These are phyloP conservation scores for Rhagonycha fulva DNA, from an alignment of 2,888 invertebrate species.

Conservation along the genomic window DNA sequence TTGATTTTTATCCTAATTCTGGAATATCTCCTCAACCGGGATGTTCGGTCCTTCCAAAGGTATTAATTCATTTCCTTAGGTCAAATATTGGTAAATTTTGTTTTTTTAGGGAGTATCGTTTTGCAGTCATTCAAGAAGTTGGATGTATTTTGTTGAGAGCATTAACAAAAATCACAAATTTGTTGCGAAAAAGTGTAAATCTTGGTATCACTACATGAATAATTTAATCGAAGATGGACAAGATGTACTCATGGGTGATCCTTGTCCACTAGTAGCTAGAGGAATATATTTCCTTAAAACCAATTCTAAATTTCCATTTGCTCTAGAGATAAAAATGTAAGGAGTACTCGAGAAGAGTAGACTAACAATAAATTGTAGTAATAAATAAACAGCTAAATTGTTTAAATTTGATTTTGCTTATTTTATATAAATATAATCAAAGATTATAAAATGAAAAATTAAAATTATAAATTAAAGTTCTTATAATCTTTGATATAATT, in stretches of 20 bases:
- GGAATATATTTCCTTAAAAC: not conserved
- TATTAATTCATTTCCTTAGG: no score
- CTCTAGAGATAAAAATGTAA: not conserved
- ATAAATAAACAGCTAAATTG: no score
- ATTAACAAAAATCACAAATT: not conserved
- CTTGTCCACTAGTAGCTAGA: not conserved
- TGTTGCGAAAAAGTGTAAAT: not conserved
- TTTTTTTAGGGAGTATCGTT: not conserved
- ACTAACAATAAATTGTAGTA: no score
- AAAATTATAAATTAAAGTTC: no score
- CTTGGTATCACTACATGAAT: not conserved
- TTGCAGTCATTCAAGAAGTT: not conserved
- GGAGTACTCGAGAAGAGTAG: no score
- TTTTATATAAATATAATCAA: no score
- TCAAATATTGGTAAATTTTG: not conserved
- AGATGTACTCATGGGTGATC: not conserved
- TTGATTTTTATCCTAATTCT: constrained; percentile 68
- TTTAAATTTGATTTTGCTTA: no score
- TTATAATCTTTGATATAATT: no score
- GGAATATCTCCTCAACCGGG: constrained; percentile 45
- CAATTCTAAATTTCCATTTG: not conserved
- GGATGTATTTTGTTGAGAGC: not conserved
- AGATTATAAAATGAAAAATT: no score
- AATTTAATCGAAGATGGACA: not conserved
- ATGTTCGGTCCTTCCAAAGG: not conserved